Percentiles rank a stretch among this genome's conserved stretches.
These are phyloP conservation scores for Lucilia sericata DNA, from an alignment of 1,140 invertebrate genomes.

Conservation along the genomic window DNA sequence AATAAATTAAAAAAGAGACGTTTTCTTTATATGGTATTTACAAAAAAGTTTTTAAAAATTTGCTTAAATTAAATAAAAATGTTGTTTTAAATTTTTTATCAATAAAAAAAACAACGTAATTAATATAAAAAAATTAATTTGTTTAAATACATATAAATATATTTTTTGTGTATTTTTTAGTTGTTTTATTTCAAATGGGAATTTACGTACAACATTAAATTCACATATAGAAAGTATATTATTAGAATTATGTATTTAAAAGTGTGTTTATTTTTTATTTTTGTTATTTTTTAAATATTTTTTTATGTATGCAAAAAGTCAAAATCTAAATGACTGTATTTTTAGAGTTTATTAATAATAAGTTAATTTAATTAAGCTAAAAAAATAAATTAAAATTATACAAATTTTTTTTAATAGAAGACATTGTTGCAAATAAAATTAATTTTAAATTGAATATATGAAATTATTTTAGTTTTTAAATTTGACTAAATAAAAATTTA, in stretches of 20 bases:
- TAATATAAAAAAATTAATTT: not conserved
- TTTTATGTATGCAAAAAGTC: not conserved
- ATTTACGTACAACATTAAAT: constrained; percentile 29
- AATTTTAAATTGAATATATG: too few species aligned
- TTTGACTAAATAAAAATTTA: too few species aligned
- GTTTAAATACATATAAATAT: too few species aligned
- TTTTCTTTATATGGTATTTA: not conserved
- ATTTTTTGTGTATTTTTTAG: not conserved
- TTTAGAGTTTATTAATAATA: too few species aligned
- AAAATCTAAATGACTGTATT: not conserved
- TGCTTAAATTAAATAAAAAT: not conserved
- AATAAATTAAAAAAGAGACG: not conserved
- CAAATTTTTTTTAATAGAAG: not conserved
- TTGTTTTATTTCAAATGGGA: not conserved
- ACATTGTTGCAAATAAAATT: not conserved
- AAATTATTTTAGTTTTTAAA: too few species aligned
- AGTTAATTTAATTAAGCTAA: constrained; percentile 16
- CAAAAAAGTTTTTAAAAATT: not conserved
- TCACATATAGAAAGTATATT: constrained; percentile 5
- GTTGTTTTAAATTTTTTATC: not conserved
- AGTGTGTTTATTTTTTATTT: not conserved
- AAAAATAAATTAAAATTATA: not conserved
- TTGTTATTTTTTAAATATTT: not conserved
- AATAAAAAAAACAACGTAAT: not conserved
- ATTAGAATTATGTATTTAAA: not conserved